Evolutionary conservation across 2,888 invertebrate species (phyloP).

Genomic region (Drosophila picticornis): DNA sequence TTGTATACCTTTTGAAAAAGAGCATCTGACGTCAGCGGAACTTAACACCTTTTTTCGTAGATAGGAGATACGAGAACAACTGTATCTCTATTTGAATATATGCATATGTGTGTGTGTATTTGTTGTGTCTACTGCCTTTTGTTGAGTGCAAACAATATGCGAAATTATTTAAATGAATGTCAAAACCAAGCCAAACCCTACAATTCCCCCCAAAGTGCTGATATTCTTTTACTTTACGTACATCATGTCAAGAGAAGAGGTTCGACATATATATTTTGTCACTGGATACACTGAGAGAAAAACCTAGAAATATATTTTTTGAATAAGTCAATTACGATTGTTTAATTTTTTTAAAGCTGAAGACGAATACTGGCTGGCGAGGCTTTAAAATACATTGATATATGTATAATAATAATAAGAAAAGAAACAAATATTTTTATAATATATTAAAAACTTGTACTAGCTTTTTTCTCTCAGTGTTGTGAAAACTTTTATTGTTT

Average conservation of each 20-base stretch:
- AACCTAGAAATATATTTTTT: neutral
- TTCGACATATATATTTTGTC: slow-evolving; percentile 36
- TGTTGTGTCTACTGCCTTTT: slow-evolving; percentile 46
- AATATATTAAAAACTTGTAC: neutral
- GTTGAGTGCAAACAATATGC: slow-evolving; percentile 70
- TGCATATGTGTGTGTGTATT: neutral
- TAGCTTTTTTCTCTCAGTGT: slow-evolving; percentile 4
- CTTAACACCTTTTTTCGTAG: slow-evolving; percentile 60
- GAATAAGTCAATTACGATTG: neutral
- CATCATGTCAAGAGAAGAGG: slow-evolving; percentile 32
- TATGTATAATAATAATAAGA: neutral
- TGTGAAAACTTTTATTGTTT: slow-evolving; percentile 27
- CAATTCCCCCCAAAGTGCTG: slow-evolving; percentile 18
- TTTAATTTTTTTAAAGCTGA: neutral
- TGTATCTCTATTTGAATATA: slow-evolving; percentile 37
- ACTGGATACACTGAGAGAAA: neutral
- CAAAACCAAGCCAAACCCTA: neutral
- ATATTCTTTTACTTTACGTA: slow-evolving; percentile 33
- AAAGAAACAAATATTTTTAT: neutral
- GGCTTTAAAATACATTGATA: too few species aligned
- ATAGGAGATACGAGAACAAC: slow-evolving; percentile 55
- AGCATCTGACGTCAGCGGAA: slow-evolving; percentile 69
- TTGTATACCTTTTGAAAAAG: slow-evolving; percentile 17
- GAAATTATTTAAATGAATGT: slow-evolving; percentile 71
- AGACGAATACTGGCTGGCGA: neutral